Conservation (phyloP, 2,797 vertebrate genomes). For the Avahi laniger region DNA sequence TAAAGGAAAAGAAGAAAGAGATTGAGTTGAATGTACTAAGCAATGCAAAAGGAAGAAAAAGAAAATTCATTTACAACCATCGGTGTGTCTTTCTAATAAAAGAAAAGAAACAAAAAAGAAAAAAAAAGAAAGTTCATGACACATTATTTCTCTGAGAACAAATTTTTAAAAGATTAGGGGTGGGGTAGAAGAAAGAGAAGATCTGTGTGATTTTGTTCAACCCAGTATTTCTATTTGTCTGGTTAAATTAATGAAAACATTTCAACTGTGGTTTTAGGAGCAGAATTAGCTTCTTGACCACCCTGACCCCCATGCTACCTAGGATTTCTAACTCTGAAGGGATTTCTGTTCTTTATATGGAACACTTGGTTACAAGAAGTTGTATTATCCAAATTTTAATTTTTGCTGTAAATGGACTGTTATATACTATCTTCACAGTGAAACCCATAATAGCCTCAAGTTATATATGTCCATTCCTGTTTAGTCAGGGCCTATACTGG, state of each 20-base stretch:
- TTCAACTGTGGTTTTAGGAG: constrained; percentile 21
- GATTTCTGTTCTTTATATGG: neutral
- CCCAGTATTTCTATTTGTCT: neutral
- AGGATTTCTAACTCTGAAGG: neutral
- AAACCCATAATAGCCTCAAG: neutral
- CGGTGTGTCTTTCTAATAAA: too few relatives aligned
- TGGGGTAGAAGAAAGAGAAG: neutral
- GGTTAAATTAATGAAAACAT: constrained; percentile 15
- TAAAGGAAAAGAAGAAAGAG: neutral
- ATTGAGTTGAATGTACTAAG: neutral
- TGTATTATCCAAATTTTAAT: neutral
- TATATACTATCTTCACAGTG: neutral
- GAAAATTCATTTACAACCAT: neutral
- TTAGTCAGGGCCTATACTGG: neutral
- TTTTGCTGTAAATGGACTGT: neutral
- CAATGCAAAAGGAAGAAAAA: neutral
- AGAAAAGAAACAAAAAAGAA: neutral
- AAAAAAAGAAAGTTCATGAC: neutral
- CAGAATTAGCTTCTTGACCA: neutral
- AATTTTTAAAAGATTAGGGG: neutral
- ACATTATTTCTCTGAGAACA: neutral
- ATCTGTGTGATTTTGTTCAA: neutral
- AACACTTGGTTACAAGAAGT: neutral
- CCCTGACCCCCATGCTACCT: neutral
- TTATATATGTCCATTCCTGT: neutral